Conservation (phyloP, 2,113 vertebrate species). For the Boleophthalmus pectinirostris region DNA sequence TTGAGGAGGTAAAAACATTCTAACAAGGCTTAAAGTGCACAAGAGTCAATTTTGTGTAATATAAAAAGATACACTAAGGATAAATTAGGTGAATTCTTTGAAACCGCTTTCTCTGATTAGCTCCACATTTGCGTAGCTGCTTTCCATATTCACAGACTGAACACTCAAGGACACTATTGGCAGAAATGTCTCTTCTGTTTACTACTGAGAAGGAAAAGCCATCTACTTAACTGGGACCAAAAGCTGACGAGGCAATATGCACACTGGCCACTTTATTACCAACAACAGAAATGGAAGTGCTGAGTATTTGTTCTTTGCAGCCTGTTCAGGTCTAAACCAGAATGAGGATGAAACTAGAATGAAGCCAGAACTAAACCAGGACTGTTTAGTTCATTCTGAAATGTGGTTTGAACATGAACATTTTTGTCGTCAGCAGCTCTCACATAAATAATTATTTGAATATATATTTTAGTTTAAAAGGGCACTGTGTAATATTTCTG, state of each 20-base stretch:
- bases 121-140: slow-evolving; percentile 42
- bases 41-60: no score
- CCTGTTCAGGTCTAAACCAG: not conserved
- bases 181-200: not conserved
- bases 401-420: not conserved
- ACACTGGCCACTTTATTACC: not conserved
- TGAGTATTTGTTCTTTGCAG: not conserved
- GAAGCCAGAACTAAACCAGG: not conserved
- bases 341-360: no score
- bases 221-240: not conserved
- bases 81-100: no score
- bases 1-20: no score
- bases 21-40: no score
- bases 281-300: not conserved
- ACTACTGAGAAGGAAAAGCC: not conserved
- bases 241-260: not conserved
- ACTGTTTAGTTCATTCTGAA: not conserved
- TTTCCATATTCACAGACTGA: slow-evolving; percentile 57
- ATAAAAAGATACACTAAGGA: no score
- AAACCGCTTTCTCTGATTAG: not conserved
- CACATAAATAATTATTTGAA: no score
- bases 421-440: no score
- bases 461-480: no score
- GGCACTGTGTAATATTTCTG: no score
- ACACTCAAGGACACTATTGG: slow-evolving; percentile 3